These are phyloP conservation scores for Oppia nitens DNA, from an alignment of 1,140 invertebrate species.

Conservation along the genomic window DNA sequence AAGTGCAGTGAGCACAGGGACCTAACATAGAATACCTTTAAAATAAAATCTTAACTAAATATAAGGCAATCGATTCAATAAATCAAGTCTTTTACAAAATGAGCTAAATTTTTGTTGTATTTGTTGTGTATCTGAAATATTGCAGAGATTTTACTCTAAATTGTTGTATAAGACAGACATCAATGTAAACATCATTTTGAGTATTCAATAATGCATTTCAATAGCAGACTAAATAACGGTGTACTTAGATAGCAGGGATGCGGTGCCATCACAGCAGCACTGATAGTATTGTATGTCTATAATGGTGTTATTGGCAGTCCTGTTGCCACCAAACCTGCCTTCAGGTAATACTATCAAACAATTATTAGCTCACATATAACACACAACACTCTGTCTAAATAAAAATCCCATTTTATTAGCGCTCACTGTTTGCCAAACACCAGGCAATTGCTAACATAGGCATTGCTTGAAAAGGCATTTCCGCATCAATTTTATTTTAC, in stretches of 20 bases:
- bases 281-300: no score
- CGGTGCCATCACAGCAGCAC: no score
- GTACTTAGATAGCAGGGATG: no score
- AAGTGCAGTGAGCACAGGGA: no score
- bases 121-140: no score
- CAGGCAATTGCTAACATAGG: not conserved
- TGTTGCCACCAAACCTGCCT: not conserved
- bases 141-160: no score
- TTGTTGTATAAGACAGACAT: no score
- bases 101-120: not conserved
- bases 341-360: not conserved
- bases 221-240: no score
- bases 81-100: not conserved
- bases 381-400: not conserved
- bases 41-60: not conserved
- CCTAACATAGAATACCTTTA: no score
- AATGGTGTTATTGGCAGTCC: no score
- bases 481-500: not conserved
- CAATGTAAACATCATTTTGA: no score
- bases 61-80: not conserved
- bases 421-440: not conserved
- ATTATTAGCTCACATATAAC: not conserved
- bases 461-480: not conserved
- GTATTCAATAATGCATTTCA: no score
- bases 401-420: not conserved